Conservation (phyloP, 2,888 invertebrate genomes). For the Drosophila merina region DNA sequence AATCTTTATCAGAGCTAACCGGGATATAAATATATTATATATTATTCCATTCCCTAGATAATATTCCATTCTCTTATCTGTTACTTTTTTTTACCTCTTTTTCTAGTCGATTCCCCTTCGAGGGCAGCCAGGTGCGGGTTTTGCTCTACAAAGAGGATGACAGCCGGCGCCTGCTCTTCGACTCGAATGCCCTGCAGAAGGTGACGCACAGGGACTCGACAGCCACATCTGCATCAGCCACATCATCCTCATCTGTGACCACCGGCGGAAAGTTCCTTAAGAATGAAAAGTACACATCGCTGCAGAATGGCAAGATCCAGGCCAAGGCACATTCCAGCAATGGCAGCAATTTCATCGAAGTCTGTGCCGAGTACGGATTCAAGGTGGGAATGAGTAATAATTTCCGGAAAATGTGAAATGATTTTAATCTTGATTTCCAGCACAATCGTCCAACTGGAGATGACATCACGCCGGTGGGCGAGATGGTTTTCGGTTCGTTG, state of each 20-base stretch:
- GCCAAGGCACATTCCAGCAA: constrained; percentile 76
- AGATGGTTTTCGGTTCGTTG: constrained; percentile 96
- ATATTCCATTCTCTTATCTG: background rate
- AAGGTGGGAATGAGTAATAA: constrained; percentile 85
- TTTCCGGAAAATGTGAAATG: background rate
- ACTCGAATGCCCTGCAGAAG: constrained; percentile 89
- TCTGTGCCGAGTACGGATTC: constrained; percentile 87
- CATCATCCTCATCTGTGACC: constrained; percentile 6
- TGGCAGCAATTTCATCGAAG: constrained; percentile 85
- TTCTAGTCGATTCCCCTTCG: constrained; percentile 86
- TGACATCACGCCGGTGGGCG: constrained; percentile 91
- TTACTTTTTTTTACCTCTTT: background rate
- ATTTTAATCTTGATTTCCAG: constrained; percentile 79
- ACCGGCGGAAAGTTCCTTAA: constrained; percentile 63
- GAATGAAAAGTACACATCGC: constrained; percentile 59
- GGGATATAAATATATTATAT: background rate
- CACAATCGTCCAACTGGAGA: constrained; percentile 87
- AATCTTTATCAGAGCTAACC: background rate
- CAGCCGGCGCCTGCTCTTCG: constrained; percentile 91
- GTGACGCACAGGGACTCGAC: constrained; percentile 83
- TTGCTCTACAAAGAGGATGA: constrained; percentile 94
- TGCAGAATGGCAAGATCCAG: constrained; percentile 66
- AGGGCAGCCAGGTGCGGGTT: constrained; percentile 90
- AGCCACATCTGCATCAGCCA: constrained; percentile 2
- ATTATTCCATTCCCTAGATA: background rate